phyloP scores from a whole-genome alignment of 2,797 vertebrate genomes.

The Phylloscopus collybita region DNA sequence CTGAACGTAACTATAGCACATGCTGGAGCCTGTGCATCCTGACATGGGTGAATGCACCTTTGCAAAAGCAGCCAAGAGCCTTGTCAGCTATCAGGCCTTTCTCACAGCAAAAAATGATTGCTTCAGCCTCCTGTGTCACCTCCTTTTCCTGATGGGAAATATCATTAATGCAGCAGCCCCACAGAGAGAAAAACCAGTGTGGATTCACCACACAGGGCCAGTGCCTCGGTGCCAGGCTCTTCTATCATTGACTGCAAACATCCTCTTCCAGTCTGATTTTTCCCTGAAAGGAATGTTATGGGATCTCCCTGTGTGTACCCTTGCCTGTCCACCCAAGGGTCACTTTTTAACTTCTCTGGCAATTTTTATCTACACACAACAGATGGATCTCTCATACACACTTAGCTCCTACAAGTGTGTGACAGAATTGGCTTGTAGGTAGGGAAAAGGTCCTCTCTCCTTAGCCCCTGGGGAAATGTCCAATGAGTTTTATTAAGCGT shows the following conservation, averaged over 20 bases:
- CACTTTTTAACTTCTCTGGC: not conserved
- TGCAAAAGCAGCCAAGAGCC: not conserved
- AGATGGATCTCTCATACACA: not conserved
- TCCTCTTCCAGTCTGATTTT: not conserved
- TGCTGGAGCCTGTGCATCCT: not conserved
- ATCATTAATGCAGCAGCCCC: not conserved
- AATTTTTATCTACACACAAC: not conserved
- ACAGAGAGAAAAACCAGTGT: not conserved
- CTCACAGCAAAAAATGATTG: not conserved
- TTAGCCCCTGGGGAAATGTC: not conserved
- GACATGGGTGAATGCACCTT: not conserved
- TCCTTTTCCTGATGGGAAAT: not conserved
- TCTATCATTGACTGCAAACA: not conserved
- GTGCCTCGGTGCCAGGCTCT: not conserved
- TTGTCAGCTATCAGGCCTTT: not conserved
- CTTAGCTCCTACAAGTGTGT: accelerated
- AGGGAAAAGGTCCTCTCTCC: not conserved
- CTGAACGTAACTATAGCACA: accelerated
- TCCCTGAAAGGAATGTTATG: not conserved
- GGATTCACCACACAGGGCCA: not conserved
- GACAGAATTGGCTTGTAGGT: not conserved
- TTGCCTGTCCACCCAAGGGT: not conserved
- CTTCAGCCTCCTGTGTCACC: not conserved
- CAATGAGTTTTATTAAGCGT: not conserved
- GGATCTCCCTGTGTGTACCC: accelerated